Evolutionary conservation across 2,113 vertebrate genomes (phyloP).

Genomic region (Nothobranchius furzeri): DNA sequence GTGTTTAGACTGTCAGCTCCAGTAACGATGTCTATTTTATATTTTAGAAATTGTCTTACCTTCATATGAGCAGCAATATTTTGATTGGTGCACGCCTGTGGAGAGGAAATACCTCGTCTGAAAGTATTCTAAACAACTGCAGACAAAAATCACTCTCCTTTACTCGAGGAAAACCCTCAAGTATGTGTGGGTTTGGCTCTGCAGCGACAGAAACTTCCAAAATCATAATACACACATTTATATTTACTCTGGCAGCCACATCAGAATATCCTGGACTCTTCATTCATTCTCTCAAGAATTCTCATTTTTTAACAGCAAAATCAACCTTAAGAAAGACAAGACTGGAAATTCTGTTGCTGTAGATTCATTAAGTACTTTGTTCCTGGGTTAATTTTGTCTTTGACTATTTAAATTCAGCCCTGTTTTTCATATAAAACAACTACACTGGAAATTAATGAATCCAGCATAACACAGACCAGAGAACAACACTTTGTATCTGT

Average conservation of each 20-base stretch:
- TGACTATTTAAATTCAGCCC: not conserved
- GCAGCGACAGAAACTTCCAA: conserved; percentile 32
- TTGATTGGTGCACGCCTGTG: conserved; percentile 32
- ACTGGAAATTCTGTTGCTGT: conserved; percentile 19
- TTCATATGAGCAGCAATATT: conserved; percentile 36
- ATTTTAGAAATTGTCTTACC: conserved; percentile 43
- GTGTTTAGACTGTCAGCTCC: conserved; percentile 34
- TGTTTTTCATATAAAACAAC: not conserved
- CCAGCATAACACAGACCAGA: not conserved
- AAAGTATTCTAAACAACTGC: conserved; percentile 38
- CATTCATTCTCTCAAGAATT: conserved; percentile 18
- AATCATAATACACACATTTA: conserved; percentile 45
- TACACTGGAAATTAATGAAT: not conserved
- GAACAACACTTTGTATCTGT: not conserved
- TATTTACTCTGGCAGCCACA: conserved; percentile 9
- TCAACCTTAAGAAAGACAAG: conserved; percentile 13
- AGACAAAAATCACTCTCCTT: conserved; percentile 50
- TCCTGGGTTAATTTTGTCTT: conserved; percentile 4
- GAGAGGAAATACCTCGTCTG: conserved; percentile 43
- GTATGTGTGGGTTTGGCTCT: conserved; percentile 52
- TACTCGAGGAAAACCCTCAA: conserved; percentile 34
- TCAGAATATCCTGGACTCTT: conserved; percentile 9
- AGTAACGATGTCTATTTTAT: conserved; percentile 25
- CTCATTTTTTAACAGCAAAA: not conserved
- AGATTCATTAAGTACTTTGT: conserved; percentile 3